phyloP scores from a whole-genome alignment of 2,797 vertebrate species.

The Malurus splendens region DNA sequence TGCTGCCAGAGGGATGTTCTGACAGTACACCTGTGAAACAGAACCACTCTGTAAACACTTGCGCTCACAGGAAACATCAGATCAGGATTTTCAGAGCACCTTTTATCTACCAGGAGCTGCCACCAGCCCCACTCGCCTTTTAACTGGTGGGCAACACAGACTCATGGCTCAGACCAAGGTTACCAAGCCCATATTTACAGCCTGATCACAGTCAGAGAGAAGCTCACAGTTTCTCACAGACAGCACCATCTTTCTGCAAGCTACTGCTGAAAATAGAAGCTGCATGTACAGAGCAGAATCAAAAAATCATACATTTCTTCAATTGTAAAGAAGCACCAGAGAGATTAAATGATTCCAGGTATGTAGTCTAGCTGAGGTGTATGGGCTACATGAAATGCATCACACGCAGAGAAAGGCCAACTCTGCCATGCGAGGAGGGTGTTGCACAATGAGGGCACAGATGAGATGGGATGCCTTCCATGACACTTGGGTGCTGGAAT shows the following conservation, averaged over 20 bases:
- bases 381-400: conserved; percentile 32
- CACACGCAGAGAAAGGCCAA: not conserved
- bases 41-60: not conserved
- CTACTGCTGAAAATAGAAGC: not conserved
- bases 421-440: conserved; percentile 15
- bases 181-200: not conserved
- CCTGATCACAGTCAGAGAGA: not conserved
- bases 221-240: not conserved
- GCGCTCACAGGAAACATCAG: not conserved
- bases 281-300: not conserved
- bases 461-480: conserved; percentile 61
- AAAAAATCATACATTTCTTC: not conserved
- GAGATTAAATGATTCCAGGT: not conserved
- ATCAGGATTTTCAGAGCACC: not conserved
- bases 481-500: conserved; percentile 12
- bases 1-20: conserved; percentile 45
- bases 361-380: not conserved
- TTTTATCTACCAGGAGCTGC: not conserved
- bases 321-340: not conserved
- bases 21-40: conserved; percentile 63
- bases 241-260: not conserved
- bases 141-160: not conserved
- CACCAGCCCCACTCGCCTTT: not conserved
- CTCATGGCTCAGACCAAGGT: not conserved
- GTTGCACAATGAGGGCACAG: conserved; percentile 18